Conservation (phyloP, 2,113 vertebrate genomes). For the Brachypodius melanocephalos region DNA sequence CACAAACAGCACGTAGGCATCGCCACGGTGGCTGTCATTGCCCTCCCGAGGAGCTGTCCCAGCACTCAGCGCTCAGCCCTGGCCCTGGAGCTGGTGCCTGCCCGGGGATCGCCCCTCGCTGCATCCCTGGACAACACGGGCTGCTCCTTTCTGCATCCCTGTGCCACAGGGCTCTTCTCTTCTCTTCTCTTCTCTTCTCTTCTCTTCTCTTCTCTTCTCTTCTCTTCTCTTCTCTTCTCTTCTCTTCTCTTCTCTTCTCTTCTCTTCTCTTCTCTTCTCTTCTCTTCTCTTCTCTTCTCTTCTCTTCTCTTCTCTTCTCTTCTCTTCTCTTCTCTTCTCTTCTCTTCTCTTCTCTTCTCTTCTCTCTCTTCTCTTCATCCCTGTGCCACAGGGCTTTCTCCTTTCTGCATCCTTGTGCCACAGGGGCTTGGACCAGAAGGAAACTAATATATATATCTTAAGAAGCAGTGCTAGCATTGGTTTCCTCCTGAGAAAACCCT, state of each 20-base stretch:
- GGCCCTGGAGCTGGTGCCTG: neutral
- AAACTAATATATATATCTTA: neutral
- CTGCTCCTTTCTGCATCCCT: neutral
- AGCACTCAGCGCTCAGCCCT: neutral
- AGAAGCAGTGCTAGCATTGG: neutral
- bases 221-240: too few relatives aligned
- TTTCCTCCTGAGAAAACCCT: neutral
- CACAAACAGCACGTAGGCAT: neutral
- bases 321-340: neutral
- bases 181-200: too few relatives aligned
- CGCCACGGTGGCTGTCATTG: neutral
- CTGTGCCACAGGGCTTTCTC: neutral
- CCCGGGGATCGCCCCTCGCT: fast-evolving
- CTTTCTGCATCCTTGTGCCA: neutral
- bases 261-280: too few relatives aligned
- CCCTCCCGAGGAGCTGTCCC: neutral
- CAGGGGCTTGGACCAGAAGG: neutral
- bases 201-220: too few relatives aligned
- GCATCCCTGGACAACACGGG: neutral
- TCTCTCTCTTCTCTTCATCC: too few relatives aligned
- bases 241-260: too few relatives aligned
- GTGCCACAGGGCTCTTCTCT: neutral
- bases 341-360: too few relatives aligned
- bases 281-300: neutral
- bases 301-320: neutral